Conservation (phyloP, 2,113 vertebrate genomes). For the Propithecus coquereli region DNA sequence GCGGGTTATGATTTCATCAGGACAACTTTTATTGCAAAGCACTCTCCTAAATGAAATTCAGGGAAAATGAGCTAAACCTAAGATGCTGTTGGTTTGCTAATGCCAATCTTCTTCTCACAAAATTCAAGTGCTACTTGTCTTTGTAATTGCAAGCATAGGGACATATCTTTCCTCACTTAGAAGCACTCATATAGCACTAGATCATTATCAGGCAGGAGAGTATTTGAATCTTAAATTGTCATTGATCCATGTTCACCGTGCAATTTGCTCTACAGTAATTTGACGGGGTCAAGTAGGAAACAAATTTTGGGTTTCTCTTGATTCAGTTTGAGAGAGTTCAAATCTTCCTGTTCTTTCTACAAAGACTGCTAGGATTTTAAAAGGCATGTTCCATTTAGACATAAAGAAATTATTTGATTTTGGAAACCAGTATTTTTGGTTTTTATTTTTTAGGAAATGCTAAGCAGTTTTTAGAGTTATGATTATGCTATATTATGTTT, state of each 20-base stretch:
- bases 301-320: not conserved
- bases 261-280: not conserved
- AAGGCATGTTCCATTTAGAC: not conserved
- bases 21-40: not conserved
- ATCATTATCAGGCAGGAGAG: not conserved
- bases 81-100: not conserved
- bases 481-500: not conserved
- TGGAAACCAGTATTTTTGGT: not conserved
- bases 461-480: not conserved
- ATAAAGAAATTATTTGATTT: not conserved
- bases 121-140: conserved; percentile 33
- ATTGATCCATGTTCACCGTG: not conserved
- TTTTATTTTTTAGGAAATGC: not conserved
- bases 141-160: not conserved
- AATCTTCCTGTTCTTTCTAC: not conserved
- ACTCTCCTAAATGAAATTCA: conserved; percentile 21
- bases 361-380: not conserved
- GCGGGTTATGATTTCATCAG: not conserved
- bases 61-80: not conserved
- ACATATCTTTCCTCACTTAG: not conserved
- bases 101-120: not conserved
- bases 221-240: not conserved
- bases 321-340: not conserved
- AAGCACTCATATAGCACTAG: not conserved
- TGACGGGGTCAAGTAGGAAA: not conserved